phyloP scores from a whole-genome alignment of 2,113 vertebrate genomes.

The Isichthys henryi region DNA sequence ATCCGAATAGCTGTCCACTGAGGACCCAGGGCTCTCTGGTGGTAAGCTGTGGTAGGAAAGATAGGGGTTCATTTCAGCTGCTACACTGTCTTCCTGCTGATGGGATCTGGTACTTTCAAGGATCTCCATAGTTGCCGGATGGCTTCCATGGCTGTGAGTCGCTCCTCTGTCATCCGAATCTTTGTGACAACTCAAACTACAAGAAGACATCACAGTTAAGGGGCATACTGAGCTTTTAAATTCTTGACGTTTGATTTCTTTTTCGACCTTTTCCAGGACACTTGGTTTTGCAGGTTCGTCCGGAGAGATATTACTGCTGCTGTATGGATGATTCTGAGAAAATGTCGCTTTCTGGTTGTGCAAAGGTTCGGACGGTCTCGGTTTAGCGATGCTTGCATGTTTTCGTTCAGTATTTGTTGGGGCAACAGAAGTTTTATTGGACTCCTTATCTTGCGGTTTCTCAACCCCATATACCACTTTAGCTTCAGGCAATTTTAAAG shows the following conservation, averaged over 20 bases:
- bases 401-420: slow-evolving; percentile 5
- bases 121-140: slow-evolving; percentile 19
- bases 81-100: slow-evolving; percentile 24
- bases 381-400: slow-evolving; percentile 14
- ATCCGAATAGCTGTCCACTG: not conserved
- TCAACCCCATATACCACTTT: slow-evolving; percentile 21
- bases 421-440: not conserved
- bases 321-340: not conserved
- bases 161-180: not conserved
- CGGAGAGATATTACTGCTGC: not conserved
- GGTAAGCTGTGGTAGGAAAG: slow-evolving; percentile 28
- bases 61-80: not conserved
- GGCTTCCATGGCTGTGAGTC: slow-evolving; percentile 18
- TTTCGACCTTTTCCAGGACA: not conserved
- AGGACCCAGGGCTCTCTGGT: not conserved
- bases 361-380: slow-evolving; percentile 29
- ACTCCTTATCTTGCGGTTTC: slow-evolving; percentile 5
- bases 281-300: not conserved
- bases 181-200: slow-evolving; percentile 23
- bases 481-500: slow-evolving; percentile 16
- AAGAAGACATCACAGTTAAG: slow-evolving; percentile 5
- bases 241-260: not conserved
- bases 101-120: slow-evolving; percentile 62
- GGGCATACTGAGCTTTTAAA: slow-evolving; percentile 22
- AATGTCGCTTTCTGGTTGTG: slow-evolving; percentile 19